Percentiles rank a stretch among this genome's conserved stretches.
phyloP scores from a whole-genome alignment of 2,113 vertebrate species.

The Calyptomena viridis region DNA sequence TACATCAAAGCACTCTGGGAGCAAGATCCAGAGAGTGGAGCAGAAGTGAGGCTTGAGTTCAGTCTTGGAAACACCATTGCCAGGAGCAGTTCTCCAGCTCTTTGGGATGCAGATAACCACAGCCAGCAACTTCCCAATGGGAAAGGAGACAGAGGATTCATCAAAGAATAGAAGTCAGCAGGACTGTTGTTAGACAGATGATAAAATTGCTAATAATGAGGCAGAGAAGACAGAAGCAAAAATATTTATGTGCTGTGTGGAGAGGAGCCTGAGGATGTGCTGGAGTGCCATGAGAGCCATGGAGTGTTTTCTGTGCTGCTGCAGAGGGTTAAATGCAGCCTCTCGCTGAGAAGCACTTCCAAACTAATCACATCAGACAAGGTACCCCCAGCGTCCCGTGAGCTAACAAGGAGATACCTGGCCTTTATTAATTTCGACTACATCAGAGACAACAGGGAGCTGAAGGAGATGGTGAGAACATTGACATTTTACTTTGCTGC shows the following conservation, averaged over 20 bases:
- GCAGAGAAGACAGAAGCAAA: not conserved
- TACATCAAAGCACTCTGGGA: not conserved
- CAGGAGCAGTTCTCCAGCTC: not conserved
- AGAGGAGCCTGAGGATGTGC: not conserved
- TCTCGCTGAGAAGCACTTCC: not conserved
- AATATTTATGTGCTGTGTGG: not conserved
- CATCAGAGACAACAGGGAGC: not conserved
- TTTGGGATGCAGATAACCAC: not conserved
- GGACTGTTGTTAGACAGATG: not conserved
- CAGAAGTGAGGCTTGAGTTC: not conserved
- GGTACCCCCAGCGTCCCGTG: not conserved
- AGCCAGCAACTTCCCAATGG: not conserved
- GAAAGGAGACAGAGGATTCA: not conserved
- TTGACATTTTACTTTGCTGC: not conserved
- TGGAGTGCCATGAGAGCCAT: rapidly evolving
- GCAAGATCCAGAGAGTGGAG: rapidly evolving
- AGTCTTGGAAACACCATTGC: not conserved
- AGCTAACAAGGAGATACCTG: not conserved
- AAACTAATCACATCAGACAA: not conserved
- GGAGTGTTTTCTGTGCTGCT: not conserved
- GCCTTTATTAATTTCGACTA: not conserved
- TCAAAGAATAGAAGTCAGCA: not conserved
- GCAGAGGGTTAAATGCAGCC: not conserved
- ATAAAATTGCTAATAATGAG: constrained; percentile 31
- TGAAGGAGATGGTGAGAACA: not conserved